Evolutionary conservation across 2,797 vertebrate genomes (phyloP).

Genomic region (Xenentodon cancila): DNA sequence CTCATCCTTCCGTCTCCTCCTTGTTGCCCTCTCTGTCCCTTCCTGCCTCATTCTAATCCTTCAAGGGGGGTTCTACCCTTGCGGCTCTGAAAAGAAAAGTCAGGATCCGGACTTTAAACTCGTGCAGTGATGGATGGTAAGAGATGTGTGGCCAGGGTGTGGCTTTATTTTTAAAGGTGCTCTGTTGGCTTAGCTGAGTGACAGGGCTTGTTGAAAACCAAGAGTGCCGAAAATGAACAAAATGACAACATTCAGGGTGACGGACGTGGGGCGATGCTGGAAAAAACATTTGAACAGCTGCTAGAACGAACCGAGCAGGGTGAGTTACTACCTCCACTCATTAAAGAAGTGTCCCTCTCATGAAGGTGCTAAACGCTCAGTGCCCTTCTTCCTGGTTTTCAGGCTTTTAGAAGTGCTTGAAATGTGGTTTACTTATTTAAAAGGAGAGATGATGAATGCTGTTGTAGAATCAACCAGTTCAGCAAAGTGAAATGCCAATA

Average conservation of each 20-base stretch:
- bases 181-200: conserved; percentile 52
- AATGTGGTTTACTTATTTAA: conserved; percentile 5
- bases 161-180: conserved; percentile 41
- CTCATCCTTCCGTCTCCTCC: conserved; percentile 65
- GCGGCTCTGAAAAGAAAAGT: conserved; percentile 52
- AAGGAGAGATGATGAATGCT: not conserved
- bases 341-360: conserved; percentile 35
- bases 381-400: not conserved
- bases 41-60: conserved; percentile 41
- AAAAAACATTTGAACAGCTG: conserved; percentile 51
- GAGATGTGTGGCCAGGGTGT: conserved; percentile 48
- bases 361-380: conserved; percentile 24
- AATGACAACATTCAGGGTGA: conserved; percentile 12
- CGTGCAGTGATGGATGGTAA: conserved; percentile 34
- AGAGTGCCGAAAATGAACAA: conserved; percentile 47
- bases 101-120: conserved; percentile 44
- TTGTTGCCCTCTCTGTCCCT: conserved; percentile 34
- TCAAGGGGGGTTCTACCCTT: conserved; percentile 46
- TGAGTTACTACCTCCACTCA: conserved; percentile 2
- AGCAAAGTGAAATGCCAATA: not conserved
- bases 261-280: conserved; percentile 23
- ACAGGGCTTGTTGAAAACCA: conserved; percentile 29
- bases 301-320: conserved; percentile 17
- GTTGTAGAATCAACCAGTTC: not conserved
- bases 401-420: not conserved